Conservation (phyloP, 2,797 vertebrate genomes). For the Austrolebias charrua region DNA sequence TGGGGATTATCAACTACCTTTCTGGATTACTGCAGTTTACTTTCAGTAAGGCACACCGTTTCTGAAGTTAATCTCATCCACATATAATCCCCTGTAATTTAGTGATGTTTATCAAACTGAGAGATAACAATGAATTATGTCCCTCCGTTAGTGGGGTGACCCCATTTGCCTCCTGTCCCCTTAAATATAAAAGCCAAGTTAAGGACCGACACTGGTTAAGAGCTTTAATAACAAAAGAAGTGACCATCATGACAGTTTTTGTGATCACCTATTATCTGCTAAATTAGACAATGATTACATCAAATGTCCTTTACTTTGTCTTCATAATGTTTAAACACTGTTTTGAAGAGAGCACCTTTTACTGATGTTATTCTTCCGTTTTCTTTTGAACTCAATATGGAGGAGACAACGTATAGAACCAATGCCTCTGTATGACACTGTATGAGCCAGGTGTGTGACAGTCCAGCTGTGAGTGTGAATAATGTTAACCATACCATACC, state of each 20-base stretch:
- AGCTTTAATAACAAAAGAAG: slow-evolving; percentile 18
- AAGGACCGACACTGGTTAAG: slow-evolving; percentile 25
- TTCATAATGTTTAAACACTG: slow-evolving; percentile 12
- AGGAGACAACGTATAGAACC: slow-evolving; percentile 31
- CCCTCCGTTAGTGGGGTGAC: slow-evolving; percentile 2
- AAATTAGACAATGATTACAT: slow-evolving; percentile 43
- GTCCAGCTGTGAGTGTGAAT: slow-evolving; percentile 45
- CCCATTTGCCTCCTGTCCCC: slow-evolving; percentile 1
- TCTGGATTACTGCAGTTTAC: slow-evolving; percentile 66
- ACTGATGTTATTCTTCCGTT: background rate
- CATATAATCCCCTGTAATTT: slow-evolving; percentile 68
- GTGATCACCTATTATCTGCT: slow-evolving; percentile 30
- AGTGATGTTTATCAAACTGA: slow-evolving; percentile 52
- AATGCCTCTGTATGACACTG: slow-evolving; percentile 2
- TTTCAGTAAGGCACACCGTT: slow-evolving; percentile 53
- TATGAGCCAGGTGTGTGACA: slow-evolving; percentile 27
- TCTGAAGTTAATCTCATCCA: slow-evolving; percentile 58
- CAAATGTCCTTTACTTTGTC: slow-evolving; percentile 3
- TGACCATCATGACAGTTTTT: slow-evolving; percentile 22
- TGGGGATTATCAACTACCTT: slow-evolving; percentile 58
- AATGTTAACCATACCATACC: too few species aligned
- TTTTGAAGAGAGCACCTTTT: slow-evolving; percentile 6
- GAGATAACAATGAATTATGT: slow-evolving; percentile 32
- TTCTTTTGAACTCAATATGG: slow-evolving; percentile 14
- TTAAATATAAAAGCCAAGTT: slow-evolving; percentile 14